A percentile compares a stretch with the other conserved stretches of the same genome.
phyloP scores from a whole-genome alignment of 2,888 invertebrate genomes.

The Desoria tigrina region DNA sequence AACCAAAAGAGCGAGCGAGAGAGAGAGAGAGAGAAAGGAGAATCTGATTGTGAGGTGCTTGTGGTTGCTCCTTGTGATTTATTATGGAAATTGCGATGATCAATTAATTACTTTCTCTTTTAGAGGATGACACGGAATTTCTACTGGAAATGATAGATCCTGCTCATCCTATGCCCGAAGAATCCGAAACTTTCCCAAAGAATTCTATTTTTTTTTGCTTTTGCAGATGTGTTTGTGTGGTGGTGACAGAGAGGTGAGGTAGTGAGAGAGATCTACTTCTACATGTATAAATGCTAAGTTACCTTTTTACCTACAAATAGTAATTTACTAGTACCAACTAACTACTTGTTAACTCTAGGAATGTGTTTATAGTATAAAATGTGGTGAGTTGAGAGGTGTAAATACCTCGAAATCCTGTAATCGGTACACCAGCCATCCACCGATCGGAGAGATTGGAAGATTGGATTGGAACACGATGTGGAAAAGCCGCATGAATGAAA shows the following conservation, averaged over 20 bases:
- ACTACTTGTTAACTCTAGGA: not conserved
- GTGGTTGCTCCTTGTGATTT: constrained; percentile 12
- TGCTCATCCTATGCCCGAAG: too few relatives aligned
- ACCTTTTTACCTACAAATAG: not conserved
- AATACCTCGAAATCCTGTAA: constrained; percentile 54
- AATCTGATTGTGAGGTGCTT: constrained; percentile 8
- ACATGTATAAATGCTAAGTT: not conserved
- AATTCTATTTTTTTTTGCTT: too few relatives aligned
- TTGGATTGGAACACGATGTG: constrained; percentile 20
- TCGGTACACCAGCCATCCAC: constrained; percentile 43
- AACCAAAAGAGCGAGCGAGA: constrained; percentile 13
- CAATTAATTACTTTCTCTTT: too few relatives aligned
- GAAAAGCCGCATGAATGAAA: constrained; percentile 47
- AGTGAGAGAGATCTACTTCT: too few relatives aligned
- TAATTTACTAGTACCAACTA: not conserved
- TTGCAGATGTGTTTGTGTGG: too few relatives aligned
- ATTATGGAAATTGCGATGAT: constrained; percentile 2
- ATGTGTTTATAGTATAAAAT: constrained; percentile 20
- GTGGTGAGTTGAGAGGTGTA: constrained; percentile 44
- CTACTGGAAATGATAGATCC: too few relatives aligned
- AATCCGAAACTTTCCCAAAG: too few relatives aligned
- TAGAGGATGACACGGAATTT: too few relatives aligned
- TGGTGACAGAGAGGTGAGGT: too few relatives aligned
- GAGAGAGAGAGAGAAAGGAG: constrained; percentile 13
- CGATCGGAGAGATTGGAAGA: constrained; percentile 9